Evolutionary conservation across 1,140 invertebrate species (phyloP).

Genomic region (Chymomyza costata): DNA sequence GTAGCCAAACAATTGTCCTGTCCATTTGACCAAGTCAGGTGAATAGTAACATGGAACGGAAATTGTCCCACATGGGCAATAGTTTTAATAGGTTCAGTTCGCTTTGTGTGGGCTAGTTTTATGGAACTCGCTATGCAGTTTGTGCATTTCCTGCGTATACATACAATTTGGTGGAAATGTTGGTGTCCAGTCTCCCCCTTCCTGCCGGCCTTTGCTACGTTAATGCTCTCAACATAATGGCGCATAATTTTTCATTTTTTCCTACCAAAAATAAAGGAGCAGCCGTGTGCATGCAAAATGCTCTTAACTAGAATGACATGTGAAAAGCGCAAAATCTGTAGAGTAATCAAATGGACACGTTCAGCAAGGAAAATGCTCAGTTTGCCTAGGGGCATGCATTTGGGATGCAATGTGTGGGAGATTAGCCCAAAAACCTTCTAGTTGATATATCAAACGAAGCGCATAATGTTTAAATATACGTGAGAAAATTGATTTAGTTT

Average conservation of each 20-base stretch:
- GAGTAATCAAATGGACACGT: conserved; percentile 69
- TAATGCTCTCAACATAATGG: conserved; percentile 13
- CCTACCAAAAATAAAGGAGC: conserved; percentile 23
- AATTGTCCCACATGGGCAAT: conserved; percentile 28
- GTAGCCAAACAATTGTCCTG: conserved; percentile 14
- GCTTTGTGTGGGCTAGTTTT: conserved; percentile 24
- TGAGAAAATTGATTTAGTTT: too few species aligned
- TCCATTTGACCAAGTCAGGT: conserved; percentile 55
- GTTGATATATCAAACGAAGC: too few species aligned
- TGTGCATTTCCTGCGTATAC: conserved; percentile 14
- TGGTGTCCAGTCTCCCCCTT: conserved; percentile 31
- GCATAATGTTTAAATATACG: too few species aligned
- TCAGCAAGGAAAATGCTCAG: conserved; percentile 18
- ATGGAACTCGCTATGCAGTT: conserved; percentile 29
- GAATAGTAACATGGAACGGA: conserved; percentile 54
- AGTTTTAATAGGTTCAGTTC: background rate
- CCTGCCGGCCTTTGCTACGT: too few species aligned
- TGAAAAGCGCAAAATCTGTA: conserved; percentile 64
- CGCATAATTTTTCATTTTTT: conserved; percentile 49
- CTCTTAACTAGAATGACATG: conserved; percentile 70
- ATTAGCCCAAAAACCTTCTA: too few species aligned
- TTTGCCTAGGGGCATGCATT: too few species aligned
- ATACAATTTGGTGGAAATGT: conserved; percentile 13
- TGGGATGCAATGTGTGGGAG: conserved; percentile 4
- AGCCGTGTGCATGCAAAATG: conserved; percentile 64